Evolutionary conservation across 2,113 vertebrate genomes (phyloP).

Genomic region (Eulemur rufifrons): DNA sequence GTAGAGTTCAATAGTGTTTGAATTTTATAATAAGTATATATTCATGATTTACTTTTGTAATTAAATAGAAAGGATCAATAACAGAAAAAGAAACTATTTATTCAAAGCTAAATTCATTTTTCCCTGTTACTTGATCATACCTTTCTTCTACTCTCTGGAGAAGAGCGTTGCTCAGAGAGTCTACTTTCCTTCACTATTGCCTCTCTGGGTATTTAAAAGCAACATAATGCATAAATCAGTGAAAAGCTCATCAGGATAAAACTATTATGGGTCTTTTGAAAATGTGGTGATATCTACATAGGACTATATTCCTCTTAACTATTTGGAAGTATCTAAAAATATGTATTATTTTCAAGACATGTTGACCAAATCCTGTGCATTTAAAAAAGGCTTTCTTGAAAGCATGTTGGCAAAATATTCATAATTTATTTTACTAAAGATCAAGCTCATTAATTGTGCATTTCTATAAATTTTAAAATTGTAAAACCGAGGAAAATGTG

Average conservation of each 20-base stretch:
- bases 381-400: slow-evolving; percentile 37
- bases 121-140: neutral
- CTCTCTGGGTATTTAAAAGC: slow-evolving; percentile 24
- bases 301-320: neutral
- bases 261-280: neutral
- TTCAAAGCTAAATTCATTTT: slow-evolving; percentile 21
- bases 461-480: slow-evolving; percentile 9
- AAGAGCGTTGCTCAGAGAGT: neutral
- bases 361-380: slow-evolving; percentile 24
- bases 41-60: slow-evolving; percentile 61
- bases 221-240: neutral
- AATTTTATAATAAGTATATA: slow-evolving; percentile 42
- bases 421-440: slow-evolving; percentile 28
- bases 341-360: slow-evolving; percentile 11
- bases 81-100: slow-evolving; percentile 40
- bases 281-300: neutral
- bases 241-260: slow-evolving; percentile 30
- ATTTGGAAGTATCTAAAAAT: slow-evolving; percentile 3
- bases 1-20: slow-evolving; percentile 33
- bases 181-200: neutral
- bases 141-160: neutral
- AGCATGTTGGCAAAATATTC: slow-evolving; percentile 30
- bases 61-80: slow-evolving; percentile 54
- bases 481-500: neutral
- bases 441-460: neutral